Evolutionary conservation across 2,888 invertebrate species (phyloP).

Genomic region (Creontiades dilutus): DNA sequence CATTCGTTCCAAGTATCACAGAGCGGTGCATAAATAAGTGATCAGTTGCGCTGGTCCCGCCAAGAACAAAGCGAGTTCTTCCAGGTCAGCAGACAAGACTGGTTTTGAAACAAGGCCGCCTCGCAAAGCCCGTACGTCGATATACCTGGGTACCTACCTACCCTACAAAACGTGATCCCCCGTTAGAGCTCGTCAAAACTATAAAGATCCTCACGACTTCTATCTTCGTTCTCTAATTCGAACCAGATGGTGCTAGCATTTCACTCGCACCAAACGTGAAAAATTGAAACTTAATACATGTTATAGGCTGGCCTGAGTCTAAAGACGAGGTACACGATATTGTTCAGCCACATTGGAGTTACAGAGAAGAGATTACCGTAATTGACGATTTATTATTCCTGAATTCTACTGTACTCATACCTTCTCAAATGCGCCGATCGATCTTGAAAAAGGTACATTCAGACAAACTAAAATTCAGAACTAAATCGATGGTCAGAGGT

Average conservation of each 20-base stretch:
- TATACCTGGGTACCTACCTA: neutral
- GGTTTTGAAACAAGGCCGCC: conserved; percentile 27
- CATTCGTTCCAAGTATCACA: neutral
- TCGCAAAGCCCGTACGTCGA: neutral
- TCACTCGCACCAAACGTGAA: neutral
- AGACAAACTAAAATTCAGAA: too few species aligned
- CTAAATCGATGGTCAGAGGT: too few species aligned
- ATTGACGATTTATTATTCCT: too few species aligned
- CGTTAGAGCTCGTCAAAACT: neutral
- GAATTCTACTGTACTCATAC: too few species aligned
- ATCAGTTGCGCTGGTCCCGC: neutral
- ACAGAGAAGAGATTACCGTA: too few species aligned
- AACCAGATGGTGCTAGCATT: neutral
- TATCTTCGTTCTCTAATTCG: neutral
- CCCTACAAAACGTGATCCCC: neutral
- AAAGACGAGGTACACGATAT: too few species aligned
- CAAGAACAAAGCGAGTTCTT: conserved; percentile 39
- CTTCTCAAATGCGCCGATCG: too few species aligned
- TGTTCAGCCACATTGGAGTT: too few species aligned
- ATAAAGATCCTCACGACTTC: neutral
- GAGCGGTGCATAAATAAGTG: conserved; percentile 1
- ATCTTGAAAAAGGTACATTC: too few species aligned
- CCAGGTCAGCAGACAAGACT: conserved; percentile 18
- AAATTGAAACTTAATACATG: too few species aligned
- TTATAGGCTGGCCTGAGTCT: too few species aligned